These are phyloP conservation scores for Illadopsis cleaveri DNA, from an alignment of 2,113 vertebrate genomes.

Conservation along the genomic window DNA sequence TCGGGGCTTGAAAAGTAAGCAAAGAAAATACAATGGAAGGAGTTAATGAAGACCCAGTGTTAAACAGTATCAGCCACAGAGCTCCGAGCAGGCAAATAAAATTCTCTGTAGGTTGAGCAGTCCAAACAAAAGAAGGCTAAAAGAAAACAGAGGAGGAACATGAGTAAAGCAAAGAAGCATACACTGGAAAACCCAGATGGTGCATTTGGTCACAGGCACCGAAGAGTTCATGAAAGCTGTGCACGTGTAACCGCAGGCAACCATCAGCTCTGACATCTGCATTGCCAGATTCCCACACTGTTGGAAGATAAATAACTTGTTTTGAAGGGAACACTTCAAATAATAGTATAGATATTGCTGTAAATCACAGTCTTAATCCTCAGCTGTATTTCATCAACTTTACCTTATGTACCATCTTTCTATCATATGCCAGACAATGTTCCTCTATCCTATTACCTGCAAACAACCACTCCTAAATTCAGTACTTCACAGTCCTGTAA, in stretches of 20 bases:
- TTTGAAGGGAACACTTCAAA: constrained; percentile 39
- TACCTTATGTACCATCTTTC: not conserved
- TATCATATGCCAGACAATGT: not conserved
- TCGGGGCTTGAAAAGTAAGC: not conserved
- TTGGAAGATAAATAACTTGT: constrained; percentile 26
- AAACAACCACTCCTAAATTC: not conserved
- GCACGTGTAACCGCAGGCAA: not conserved
- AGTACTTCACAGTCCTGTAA: not conserved
- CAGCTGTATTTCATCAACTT: not conserved
- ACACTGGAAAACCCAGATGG: not conserved
- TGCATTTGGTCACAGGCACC: not conserved
- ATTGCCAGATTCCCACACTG: constrained; percentile 9
- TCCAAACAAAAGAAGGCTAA: not conserved
- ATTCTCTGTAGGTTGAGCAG: not conserved
- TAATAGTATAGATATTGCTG: constrained; percentile 17
- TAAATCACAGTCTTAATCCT: constrained; percentile 31
- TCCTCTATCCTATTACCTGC: not conserved
- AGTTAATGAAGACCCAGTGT: not conserved
- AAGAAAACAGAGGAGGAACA: not conserved
- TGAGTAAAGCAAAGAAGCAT: not conserved
- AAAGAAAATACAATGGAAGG: not conserved
- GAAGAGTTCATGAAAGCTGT: not conserved
- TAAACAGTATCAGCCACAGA: not conserved
- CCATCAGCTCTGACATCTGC: constrained; percentile 18
- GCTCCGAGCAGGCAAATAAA: not conserved